Evolutionary conservation across 1,140 invertebrate genomes (phyloP), one percentile per base, ranked within the genome.

Genomic region (Scaptomyza pallida): DNA sequence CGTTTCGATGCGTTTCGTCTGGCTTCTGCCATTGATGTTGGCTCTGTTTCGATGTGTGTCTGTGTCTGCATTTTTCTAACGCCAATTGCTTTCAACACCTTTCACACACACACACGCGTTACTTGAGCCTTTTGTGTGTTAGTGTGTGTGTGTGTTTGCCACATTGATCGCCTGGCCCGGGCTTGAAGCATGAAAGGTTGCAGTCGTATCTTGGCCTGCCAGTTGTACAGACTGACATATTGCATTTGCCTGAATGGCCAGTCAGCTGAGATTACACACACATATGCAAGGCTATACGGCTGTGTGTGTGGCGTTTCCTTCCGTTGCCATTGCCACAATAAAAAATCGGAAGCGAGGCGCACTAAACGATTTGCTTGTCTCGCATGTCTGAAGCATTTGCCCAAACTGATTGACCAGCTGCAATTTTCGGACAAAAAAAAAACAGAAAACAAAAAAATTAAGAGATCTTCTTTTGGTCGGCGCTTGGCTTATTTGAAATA

Each of bases 301-400:
- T 48, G 40, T 69, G 64, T 47, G 19, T 45, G 44, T 57, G 41
- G 43, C 52, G 54, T 43, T 86, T 85, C 81, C 50, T 86, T 85
- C 81, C 81, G 81, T 77, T 85, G 76, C 72, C 68, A 73, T 80
- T 30, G 51, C 51, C 51, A 40, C 81, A 64, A n/a, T 26, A 45
- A 51, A 67, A 78, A 78, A n/a, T n/a, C 82, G 82, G 82, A 86
- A 86, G 82, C 62, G 17, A 77, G 61, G 75, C 56, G 67, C 82
- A 72, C 82, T 86, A 86, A 86, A 88, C 83, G 82, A 86, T 86
- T 86, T 78, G 83, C 82, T 86, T 86, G 82, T 86, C 88, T 86
- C 83, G 71, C 65, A 41, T 72, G 67, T 30, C 71, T 75, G 37
- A 82, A 82, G 78, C 82, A 88, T 86, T 78, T 69, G n/a, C n/a